These are phyloP conservation scores for Peucedramus taeniatus DNA, from an alignment of 2,113 vertebrate species.

Conservation along the genomic window DNA sequence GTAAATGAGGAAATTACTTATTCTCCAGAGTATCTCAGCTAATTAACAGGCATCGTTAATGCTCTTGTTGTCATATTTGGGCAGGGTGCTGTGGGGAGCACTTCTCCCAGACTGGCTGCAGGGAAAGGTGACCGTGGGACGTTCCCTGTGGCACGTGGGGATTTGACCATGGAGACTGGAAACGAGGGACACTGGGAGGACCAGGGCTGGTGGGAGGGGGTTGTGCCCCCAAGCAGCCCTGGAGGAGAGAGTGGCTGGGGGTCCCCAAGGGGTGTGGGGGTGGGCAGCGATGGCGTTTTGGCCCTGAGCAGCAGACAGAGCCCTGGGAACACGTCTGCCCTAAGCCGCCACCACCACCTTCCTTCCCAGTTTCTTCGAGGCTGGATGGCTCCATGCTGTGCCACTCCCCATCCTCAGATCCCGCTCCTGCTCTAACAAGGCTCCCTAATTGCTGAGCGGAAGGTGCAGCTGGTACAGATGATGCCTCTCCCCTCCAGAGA, in stretches of 20 bases:
- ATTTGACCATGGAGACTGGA: accelerated
- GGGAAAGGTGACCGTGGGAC: not conserved
- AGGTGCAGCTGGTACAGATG: not conserved
- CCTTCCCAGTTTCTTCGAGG: not conserved
- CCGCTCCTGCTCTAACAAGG: not conserved
- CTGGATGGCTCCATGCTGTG: accelerated
- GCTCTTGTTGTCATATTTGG: not conserved
- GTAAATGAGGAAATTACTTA: slow-evolving; percentile 41
- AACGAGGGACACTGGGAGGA: accelerated
- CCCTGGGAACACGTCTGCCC: not conserved
- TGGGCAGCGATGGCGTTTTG: accelerated
- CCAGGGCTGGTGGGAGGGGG: not conserved
- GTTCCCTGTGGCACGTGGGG: accelerated
- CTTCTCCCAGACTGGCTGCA: not conserved
- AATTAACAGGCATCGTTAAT: slow-evolving; percentile 37
- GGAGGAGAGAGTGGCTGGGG: not conserved
- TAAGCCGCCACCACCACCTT: not conserved
- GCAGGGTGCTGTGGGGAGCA: not conserved
- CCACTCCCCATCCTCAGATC: not conserved
- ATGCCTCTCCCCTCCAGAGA: not conserved
- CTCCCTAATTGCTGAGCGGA: not conserved
- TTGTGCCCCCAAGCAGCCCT: accelerated
- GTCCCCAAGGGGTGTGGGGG: accelerated
- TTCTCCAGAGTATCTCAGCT: not conserved
- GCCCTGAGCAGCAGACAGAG: not conserved